Percentiles rank a stretch among this genome's conserved stretches.
Evolutionary conservation across 1,140 invertebrate species (phyloP).

Genomic region (Zaprionus ghesquierei): DNA sequence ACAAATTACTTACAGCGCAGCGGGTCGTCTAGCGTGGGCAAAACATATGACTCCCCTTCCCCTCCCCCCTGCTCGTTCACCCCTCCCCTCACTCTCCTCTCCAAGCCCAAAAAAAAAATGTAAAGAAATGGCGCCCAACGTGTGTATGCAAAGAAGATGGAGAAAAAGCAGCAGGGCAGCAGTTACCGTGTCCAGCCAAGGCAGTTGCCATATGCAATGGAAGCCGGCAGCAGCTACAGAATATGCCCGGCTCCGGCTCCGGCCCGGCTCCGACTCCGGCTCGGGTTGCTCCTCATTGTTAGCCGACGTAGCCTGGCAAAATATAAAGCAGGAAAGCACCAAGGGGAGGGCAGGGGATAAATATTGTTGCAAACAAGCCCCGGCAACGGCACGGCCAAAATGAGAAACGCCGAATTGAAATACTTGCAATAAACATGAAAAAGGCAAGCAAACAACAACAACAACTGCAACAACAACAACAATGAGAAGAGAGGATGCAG

Average conservation of each 20-base stretch:
- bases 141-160: conserved; percentile 70
- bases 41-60: conserved; percentile 36
- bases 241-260: not conserved
- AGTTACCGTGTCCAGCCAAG: conserved; percentile 40
- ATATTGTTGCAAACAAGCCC: conserved; percentile 46
- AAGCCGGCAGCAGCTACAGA: too few species aligned
- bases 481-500: not conserved
- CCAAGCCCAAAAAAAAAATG: not conserved
- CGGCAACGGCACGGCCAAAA: conserved; percentile 41
- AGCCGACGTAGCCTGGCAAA: conserved; percentile 7
- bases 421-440: conserved; percentile 77
- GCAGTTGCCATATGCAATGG: conserved; percentile 41
- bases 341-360: not conserved
- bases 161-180: conserved; percentile 43
- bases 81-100: not conserved
- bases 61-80: too few species aligned
- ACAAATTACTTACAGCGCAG: conserved; percentile 81
- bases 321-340: conserved; percentile 11
- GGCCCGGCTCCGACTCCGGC: not conserved
- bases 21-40: conserved; percentile 63
- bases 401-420: conserved; percentile 65
- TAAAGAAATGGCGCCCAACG: conserved; percentile 38
- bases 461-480: conserved; percentile 3
- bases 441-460: conserved; percentile 48
- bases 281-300: conserved; percentile 17